phyloP scores from a whole-genome alignment of 2,113 vertebrate species.

The Scophthalmus maximus region DNA sequence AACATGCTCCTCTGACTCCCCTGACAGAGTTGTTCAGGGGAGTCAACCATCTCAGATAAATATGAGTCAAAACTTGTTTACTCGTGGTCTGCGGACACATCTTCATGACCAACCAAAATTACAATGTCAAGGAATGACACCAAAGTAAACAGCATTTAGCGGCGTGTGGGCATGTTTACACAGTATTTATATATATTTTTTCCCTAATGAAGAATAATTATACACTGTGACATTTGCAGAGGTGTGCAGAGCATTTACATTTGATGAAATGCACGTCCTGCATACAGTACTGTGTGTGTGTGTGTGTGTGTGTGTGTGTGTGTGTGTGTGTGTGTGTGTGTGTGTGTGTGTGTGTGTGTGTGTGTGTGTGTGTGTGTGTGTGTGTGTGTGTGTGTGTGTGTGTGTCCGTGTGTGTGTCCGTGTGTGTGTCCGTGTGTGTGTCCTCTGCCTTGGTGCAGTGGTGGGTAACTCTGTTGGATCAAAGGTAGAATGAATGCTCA shows the following conservation, averaged over 20 bases:
- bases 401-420: neutral
- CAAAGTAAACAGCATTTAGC: slow-evolving; percentile 47
- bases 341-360: slow-evolving; percentile 19
- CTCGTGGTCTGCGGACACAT: slow-evolving; percentile 51
- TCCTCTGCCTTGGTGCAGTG: neutral
- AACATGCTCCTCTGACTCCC: slow-evolving; percentile 55
- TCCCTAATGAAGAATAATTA: slow-evolving; percentile 23
- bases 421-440: slow-evolving; percentile 1
- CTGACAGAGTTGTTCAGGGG: slow-evolving; percentile 56
- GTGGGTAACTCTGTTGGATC: slow-evolving; percentile 15
- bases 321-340: neutral
- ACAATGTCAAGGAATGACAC: slow-evolving; percentile 57
- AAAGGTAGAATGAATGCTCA: slow-evolving; percentile 47
- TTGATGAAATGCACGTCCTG: neutral
- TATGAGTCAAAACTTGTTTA: slow-evolving; percentile 61
- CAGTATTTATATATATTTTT: slow-evolving; percentile 15
- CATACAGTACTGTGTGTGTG: too few relatives aligned
- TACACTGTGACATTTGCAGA: slow-evolving; percentile 14
- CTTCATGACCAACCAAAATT: slow-evolving; percentile 43
- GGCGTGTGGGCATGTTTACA: slow-evolving; percentile 27
- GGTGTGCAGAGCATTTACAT: slow-evolving; percentile 30
- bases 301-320: slow-evolving; percentile 4
- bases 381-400: slow-evolving; percentile 2
- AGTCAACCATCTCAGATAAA: slow-evolving; percentile 60
- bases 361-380: neutral